Evolutionary conservation across 2,113 vertebrate species (phyloP).

Genomic region (Prionailurus bengalensis): DNA sequence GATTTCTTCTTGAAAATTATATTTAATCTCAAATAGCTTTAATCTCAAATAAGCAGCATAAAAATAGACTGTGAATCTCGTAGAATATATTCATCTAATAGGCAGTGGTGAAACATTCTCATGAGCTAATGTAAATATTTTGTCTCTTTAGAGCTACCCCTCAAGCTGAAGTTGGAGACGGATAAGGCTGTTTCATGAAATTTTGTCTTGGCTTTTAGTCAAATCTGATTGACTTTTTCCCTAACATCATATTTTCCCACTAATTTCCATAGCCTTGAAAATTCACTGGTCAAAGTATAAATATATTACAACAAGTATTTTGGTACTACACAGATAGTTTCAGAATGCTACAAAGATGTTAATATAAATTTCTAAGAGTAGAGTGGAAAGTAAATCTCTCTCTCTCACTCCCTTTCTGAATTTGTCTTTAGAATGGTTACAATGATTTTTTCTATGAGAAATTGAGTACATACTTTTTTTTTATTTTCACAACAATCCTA

Average conservation of each 20-base stretch:
- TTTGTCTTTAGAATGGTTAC: not conserved
- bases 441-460: constrained; percentile 16
- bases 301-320: not conserved
- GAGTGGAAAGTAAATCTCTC: not conserved
- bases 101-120: not conserved
- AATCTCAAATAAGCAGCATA: not conserved
- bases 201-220: not conserved
- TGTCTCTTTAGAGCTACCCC: not conserved
- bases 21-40: not conserved
- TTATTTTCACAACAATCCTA: not conserved
- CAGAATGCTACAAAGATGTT: not conserved
- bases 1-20: not conserved
- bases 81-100: not conserved
- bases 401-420: not conserved
- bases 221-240: not conserved
- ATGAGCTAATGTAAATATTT: not conserved
- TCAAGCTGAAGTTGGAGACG: not conserved
- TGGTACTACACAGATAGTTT: not conserved
- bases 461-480: not conserved
- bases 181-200: not conserved
- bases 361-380: not conserved
- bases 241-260: not conserved
- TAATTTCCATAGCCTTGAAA: not conserved
- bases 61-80: not conserved
- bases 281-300: constrained; percentile 18